Evolutionary conservation across 2,113 vertebrate species (phyloP).

Genomic region (Anhinga anhinga): DNA sequence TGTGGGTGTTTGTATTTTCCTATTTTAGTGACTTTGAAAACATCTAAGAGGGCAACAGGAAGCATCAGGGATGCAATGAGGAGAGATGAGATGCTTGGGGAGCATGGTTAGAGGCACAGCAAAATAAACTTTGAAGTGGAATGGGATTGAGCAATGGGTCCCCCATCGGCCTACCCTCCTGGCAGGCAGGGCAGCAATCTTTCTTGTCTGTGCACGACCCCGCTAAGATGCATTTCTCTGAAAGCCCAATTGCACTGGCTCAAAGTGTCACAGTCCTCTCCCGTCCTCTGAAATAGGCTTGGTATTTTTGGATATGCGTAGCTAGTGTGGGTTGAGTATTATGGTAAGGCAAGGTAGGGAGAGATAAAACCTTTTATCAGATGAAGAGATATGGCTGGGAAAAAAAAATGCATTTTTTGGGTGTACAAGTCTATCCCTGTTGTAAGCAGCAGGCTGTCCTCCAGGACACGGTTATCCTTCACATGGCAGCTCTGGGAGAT

Average conservation of each 20-base stretch:
- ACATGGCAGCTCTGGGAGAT: not conserved
- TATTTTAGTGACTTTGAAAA: not conserved
- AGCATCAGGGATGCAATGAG: not conserved
- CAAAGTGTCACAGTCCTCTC: not conserved
- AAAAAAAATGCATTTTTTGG: not conserved
- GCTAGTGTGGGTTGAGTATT: not conserved
- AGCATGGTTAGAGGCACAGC: not conserved
- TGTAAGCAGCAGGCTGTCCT: not conserved
- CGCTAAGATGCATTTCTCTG: not conserved
- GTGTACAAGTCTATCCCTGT: not conserved
- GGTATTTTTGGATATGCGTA: not conserved
- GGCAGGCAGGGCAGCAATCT: not conserved
- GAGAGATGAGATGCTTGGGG: not conserved
- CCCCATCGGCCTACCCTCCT: not conserved
- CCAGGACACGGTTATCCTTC: not conserved
- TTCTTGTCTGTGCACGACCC: not conserved
- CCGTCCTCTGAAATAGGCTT: not conserved
- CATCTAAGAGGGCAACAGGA: not conserved
- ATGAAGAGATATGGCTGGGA: not conserved
- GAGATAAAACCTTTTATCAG: not conserved
- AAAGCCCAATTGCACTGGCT: not conserved
- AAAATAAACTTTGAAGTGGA: not conserved
- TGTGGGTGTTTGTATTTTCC: not conserved
- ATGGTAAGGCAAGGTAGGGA: not conserved
- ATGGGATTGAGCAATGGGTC: not conserved